Evolutionary conservation across 2,888 invertebrate genomes (phyloP).

Genomic region (Luffia ferchaultella): DNA sequence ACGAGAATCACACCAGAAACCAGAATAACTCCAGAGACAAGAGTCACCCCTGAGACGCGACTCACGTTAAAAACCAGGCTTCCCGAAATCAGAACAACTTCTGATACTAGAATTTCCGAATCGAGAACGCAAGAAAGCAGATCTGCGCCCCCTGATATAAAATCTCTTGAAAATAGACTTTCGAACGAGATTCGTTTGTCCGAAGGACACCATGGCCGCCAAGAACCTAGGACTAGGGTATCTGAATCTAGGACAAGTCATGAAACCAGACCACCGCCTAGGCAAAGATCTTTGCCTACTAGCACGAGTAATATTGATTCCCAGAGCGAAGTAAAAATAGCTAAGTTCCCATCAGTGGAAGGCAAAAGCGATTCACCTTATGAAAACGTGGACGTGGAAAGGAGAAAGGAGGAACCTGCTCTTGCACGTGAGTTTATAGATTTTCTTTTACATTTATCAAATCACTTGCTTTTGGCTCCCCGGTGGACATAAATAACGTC

Average conservation of each 20-base stretch:
- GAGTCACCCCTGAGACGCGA: not conserved
- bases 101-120: conserved; percentile 10
- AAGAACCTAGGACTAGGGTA: not conserved
- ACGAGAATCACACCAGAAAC: not conserved
- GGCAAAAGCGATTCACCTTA: conserved; percentile 42
- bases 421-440: conserved; percentile 51
- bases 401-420: conserved; percentile 33
- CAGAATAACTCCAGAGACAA: not conserved
- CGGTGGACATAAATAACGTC: no score
- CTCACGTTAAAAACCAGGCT: not conserved
- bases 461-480: no score
- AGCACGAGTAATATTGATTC: conserved; percentile 39
- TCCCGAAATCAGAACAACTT: not conserved
- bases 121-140: conserved; percentile 12
- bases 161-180: not conserved
- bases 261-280: conserved; percentile 42
- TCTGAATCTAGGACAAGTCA: conserved; percentile 4
- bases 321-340: conserved; percentile 64
- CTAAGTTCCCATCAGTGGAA: conserved; percentile 61
- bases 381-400: conserved; percentile 46
- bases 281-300: conserved; percentile 47
- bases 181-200: not conserved
- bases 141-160: conserved; percentile 2
- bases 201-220: not conserved
- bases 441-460: no score